Base-by-base conservation (phyloP, 2,797 vertebrate species). In the Rhodeus uyekii region DNA sequence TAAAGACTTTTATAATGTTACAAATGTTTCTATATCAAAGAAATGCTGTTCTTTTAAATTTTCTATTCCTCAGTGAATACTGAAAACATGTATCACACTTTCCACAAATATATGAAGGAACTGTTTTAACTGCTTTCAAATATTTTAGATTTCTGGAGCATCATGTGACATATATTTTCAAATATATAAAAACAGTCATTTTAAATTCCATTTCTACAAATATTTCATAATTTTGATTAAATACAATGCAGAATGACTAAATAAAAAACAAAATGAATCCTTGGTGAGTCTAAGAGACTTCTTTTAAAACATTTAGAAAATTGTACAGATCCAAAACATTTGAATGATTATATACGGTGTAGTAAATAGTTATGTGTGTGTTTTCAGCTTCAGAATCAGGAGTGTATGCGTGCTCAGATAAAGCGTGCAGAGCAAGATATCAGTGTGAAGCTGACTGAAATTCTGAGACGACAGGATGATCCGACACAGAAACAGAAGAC, bases 331-430 rank as follows among this genome's bases (percentile, higher is more conserved):
- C 27, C 65, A 18, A 42, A 42, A 42, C 65, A 12, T 67, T 36
- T 36, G 16, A 64, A 22, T 10, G 9, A 22, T 64, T 29, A 29
- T 36, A 5, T 29, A 29, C 8, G 27, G 13, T 55, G 19, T 22
- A 32, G 27, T 71, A 60, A 46, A 24, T 50, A 36, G 27, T 22
- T 58, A 19, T 78, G 32, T 81, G 53, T 85, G 63, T 85, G 82
- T 61, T 80, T 71, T 67, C 94, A 99, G 98, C 94, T 99, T 91
- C 96, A 98, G 94, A 99, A 98, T 94, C 97, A 99, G 92, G 98
- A 99, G 91, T 90, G 94, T 78, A 91, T 99, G 87, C 93, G 92
- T 80, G 91, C 93, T 6, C 98, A 98, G 95, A 92, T 99, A 92
- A 98, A 96, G 93, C 95, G 95, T 81, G 96, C 96, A 0, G 97